phyloP scores from a whole-genome alignment of 2,888 invertebrate species.

The Eustalomyia histrio region DNA sequence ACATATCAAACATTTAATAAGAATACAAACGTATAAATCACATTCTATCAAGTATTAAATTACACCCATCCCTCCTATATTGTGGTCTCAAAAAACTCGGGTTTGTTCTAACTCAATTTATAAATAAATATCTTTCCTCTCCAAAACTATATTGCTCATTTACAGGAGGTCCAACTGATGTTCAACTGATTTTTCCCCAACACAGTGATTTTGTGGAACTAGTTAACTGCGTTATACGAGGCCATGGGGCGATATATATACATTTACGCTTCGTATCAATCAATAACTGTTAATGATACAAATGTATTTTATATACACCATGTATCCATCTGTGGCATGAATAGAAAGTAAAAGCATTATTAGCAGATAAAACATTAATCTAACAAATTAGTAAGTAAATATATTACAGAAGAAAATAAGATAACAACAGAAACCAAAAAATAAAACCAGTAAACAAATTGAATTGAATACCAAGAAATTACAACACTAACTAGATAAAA shows the following conservation, averaged over 20 bases:
- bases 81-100: no score
- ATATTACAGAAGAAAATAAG: not conserved
- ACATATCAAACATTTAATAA: not conserved
- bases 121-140: no score
- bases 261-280: not conserved
- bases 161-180: no score
- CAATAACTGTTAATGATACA: slow-evolving; percentile 20
- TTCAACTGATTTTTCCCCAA: no score
- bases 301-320: not conserved
- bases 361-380: slow-evolving; percentile 42
- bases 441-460: not conserved
- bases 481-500: not conserved
- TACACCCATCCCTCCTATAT: no score
- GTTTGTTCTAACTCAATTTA: no score
- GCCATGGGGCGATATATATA: no score
- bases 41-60: slow-evolving; percentile 6
- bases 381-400: slow-evolving; percentile 36
- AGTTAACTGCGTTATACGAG: no score
- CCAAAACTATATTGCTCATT: no score
- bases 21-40: not conserved
- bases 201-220: no score
- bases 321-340: not conserved
- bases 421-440: not conserved
- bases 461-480: not conserved
- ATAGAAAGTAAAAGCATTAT: slow-evolving; percentile 11